Evolutionary conservation across 1,140 invertebrate species (phyloP), one percentile per base, ranked within the genome.

Genomic region (Drosophila miranda): DNA sequence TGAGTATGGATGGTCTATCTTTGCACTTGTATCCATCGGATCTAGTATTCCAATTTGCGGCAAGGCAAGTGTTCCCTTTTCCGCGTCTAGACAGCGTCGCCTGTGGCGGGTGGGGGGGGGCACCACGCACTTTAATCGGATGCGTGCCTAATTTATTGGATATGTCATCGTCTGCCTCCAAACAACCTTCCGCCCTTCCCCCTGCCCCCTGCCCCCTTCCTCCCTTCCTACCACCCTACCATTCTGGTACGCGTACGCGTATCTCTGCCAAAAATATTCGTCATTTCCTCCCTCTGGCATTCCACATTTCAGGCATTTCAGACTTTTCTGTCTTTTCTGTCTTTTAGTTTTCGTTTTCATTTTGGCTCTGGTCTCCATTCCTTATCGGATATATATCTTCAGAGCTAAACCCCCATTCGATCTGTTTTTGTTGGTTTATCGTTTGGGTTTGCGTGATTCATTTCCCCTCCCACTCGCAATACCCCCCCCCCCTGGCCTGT

Each of bases 91-190:
- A 79, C 76, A 50, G 28, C 38, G 69, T 67, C 60, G 41, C 30
- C 1, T 13, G 4, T 13, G 34, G 30, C 3, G 30, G 9, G 43
- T 30, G 28, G 61, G 48, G 3, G 34, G 34, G 34, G 9, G 1
- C 11, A 28, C 68, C 63, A 69, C 79, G 53, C 72, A 78, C 79
- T 86, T 76, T 76, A 76, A 83, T 84, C 66, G 76, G 34, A 42
- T 80, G 76, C 80, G 72, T 84, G 76, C 77, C 48, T 86, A 76
- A 84, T 84, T 84, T 84, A 84, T 84, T 86, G 81, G 34, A 84
- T 80, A 83, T 83, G 80, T 83, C 80, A 80, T 66, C 71, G 61
- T 59, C 66, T 75, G 45, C 28, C 44, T 38, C 34, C 38, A 23
- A 44, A 43, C 53, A 61, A 28, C 43, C 51, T 19, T 54, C 56